Conservation (phyloP, 1,140 invertebrate genomes). For the Galleria mellonella region DNA sequence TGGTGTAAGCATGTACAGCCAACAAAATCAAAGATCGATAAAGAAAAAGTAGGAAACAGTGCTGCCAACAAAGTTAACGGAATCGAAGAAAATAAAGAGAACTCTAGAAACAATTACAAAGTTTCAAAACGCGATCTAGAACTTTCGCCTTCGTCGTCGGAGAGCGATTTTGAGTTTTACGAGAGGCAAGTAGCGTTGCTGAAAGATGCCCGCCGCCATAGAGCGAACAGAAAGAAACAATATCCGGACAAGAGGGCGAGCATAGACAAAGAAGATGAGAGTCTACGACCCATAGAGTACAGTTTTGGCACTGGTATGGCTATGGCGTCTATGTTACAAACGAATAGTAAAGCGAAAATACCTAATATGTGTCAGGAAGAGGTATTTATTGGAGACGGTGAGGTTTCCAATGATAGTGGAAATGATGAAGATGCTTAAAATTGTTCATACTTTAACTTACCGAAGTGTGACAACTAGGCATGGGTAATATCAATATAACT, state of each 20-base stretch:
- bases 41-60: constrained; percentile 7
- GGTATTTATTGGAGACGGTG: constrained; percentile 53
- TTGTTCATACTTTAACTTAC: too few relatives aligned
- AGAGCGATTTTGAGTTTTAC: constrained; percentile 41
- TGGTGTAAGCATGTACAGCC: constrained; percentile 26
- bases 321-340: constrained; percentile 63
- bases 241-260: constrained; percentile 27
- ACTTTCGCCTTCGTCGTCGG: constrained; percentile 41
- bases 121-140: constrained; percentile 52
- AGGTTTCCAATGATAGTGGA: constrained; percentile 56
- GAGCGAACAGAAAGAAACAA: constrained; percentile 46
- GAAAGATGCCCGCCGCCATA: constrained; percentile 39
- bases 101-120: constrained; percentile 20
- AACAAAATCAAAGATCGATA: background rate
- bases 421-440: constrained; percentile 48
- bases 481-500: too few relatives aligned
- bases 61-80: constrained; percentile 13
- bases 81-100: constrained; percentile 3
- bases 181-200: constrained; percentile 26
- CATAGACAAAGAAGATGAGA: constrained; percentile 55
- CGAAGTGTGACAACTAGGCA: too few relatives aligned
- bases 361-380: constrained; percentile 43
- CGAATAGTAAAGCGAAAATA: constrained; percentile 32
- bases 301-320: constrained; percentile 67
- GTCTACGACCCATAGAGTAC: constrained; percentile 58